Percentiles rank a stretch among this genome's conserved stretches.
Conservation (phyloP, 2,113 vertebrate species). For the Gymnarchus niloticus region DNA sequence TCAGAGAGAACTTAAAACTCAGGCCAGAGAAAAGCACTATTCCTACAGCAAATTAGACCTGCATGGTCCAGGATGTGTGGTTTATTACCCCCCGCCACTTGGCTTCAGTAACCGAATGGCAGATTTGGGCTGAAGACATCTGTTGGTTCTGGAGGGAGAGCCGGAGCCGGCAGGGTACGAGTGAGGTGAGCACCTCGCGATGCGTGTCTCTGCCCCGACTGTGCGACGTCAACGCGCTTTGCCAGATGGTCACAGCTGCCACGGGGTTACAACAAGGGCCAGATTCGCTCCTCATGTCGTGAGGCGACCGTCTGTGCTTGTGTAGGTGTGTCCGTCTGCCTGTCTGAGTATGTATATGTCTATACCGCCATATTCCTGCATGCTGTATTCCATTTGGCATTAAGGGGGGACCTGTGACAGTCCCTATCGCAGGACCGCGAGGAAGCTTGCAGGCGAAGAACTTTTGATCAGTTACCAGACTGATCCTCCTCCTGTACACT, state of each 20-base stretch:
- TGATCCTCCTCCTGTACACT: too few relatives aligned
- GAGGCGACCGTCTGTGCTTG: too few relatives aligned
- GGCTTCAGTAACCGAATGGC: neutral
- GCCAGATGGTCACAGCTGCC: slow-evolving; percentile 16
- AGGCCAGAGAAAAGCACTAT: neutral
- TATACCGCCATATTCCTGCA: too few relatives aligned
- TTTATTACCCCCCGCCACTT: neutral
- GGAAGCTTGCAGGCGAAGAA: too few relatives aligned
- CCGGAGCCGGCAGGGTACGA: neutral
- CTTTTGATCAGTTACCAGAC: too few relatives aligned
- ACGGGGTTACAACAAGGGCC: neutral
- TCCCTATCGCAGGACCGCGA: too few relatives aligned
- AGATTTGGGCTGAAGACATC: neutral
- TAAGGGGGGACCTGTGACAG: too few relatives aligned
- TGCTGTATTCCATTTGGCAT: too few relatives aligned
- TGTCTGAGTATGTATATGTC: neutral
- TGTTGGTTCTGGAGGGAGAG: neutral
- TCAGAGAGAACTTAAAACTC: neutral
- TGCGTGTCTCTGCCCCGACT: neutral
- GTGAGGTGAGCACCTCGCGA: neutral
- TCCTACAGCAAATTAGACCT: neutral
- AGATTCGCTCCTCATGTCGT: neutral
- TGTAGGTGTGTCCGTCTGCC: neutral
- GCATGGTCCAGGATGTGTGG: neutral
- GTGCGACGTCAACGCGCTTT: neutral